Evolutionary conservation across 2,888 invertebrate species (phyloP).

Genomic region (Acanthoscelides obtectus): DNA sequence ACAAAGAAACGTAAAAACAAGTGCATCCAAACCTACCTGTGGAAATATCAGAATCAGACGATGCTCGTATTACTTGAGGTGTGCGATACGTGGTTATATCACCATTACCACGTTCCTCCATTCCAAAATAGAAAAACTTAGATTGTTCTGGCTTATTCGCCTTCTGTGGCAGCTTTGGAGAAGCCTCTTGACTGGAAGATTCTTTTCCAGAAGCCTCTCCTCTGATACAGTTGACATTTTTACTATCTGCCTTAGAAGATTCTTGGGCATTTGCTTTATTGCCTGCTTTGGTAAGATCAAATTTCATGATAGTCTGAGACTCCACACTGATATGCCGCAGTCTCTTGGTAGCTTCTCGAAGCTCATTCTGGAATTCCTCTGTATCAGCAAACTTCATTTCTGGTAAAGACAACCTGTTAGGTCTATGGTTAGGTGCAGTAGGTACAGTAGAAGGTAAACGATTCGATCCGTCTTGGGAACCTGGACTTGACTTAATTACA

Average conservation of each 20-base stretch:
- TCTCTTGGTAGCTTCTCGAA: constrained; percentile 45
- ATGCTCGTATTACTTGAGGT: constrained; percentile 32
- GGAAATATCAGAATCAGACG: constrained; percentile 56
- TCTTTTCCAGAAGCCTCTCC: constrained; percentile 60
- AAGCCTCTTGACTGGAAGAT: constrained; percentile 59
- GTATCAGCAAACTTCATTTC: constrained; percentile 47
- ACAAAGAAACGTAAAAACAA: too few relatives aligned
- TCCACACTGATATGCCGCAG: constrained; percentile 32
- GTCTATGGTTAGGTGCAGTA: constrained; percentile 25
- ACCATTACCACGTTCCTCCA: constrained; percentile 52
- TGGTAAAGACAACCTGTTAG: constrained; percentile 37
- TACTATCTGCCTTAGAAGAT: constrained; percentile 38
- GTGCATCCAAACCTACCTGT: constrained; percentile 32
- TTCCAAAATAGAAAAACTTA: constrained; percentile 74
- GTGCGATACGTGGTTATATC: constrained; percentile 27
- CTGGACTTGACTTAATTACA: constrained; percentile 24
- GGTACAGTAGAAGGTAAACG: background rate
- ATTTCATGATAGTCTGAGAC: constrained; percentile 10
- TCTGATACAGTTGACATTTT: constrained; percentile 41
- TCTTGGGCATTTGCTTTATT: constrained; percentile 50
- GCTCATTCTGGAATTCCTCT: constrained; percentile 53
- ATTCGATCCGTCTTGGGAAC: background rate
- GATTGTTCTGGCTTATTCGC: constrained; percentile 37
- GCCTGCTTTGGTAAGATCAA: constrained; percentile 44
- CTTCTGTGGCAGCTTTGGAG: constrained; percentile 47